phyloP scores from a whole-genome alignment of 2,797 vertebrate species.

The Borostomias antarcticus region DNA sequence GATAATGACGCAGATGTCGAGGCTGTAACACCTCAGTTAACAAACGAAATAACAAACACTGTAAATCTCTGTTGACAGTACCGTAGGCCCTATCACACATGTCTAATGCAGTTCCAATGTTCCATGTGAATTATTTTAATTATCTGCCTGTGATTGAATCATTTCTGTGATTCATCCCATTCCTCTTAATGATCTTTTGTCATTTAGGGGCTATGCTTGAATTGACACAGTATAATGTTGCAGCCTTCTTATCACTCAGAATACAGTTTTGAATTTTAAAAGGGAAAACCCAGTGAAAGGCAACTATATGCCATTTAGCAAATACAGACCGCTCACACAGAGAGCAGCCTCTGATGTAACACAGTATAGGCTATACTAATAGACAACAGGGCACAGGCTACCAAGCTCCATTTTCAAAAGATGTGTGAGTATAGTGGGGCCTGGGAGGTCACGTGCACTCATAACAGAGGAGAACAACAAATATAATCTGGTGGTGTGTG shows the following conservation, averaged over 20 bases:
- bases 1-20: conserved; percentile 41
- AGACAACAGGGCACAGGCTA: neutral
- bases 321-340: too few relatives aligned
- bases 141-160: conserved; percentile 75
- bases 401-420: neutral
- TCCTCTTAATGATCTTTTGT: conserved; percentile 77
- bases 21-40: conserved; percentile 49
- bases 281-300: neutral
- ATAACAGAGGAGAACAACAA: neutral
- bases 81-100: conserved; percentile 34
- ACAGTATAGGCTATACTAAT: neutral
- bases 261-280: too few relatives aligned
- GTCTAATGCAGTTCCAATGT: conserved; percentile 41
- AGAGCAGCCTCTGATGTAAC: too few relatives aligned
- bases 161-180: conserved; percentile 67
- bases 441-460: neutral
- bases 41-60: conserved; percentile 47
- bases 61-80: conserved; percentile 51
- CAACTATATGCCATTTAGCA: neutral
- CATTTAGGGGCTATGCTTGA: too few relatives aligned
- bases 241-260: neutral
- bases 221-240: neutral
- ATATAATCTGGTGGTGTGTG: too few relatives aligned
- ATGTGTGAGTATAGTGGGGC: too few relatives aligned
- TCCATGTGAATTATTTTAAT: conserved; percentile 75